Base-by-base conservation (phyloP, 2,797 vertebrate genomes). In the Potorous gilbertii region DNA sequence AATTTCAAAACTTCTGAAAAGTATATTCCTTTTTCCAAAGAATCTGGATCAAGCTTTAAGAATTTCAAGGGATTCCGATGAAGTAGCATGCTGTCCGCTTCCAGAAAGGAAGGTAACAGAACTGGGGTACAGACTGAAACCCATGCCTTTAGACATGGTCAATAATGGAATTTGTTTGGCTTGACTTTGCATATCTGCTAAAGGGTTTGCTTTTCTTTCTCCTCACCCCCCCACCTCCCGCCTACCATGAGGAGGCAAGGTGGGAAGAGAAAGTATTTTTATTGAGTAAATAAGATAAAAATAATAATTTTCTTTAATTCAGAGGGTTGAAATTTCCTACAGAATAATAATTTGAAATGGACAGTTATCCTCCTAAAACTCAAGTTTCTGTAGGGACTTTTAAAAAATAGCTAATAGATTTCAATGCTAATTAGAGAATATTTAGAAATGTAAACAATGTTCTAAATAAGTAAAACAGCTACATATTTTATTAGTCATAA, bases 401-500 rank as follows among this genome's bases (percentile, higher is more conserved):
- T 24, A 11, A 87, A 87, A 87, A 87, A 87, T n/a, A 66, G 16
- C 40, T 74, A 74, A 46, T 1, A 18, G 40, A 87, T 21, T 46
- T 46, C 24, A 50, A 87, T 46, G 74, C 21, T 87, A 50, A 50
- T 81, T 40, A 81, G 4, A 18, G 14, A 81, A 27, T 12, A 87
- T 46, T 81, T 81, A 81, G 9, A 81, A 81, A 81, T 81, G 46
- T 81, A 81, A 46, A 87, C 40, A 50, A 87, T 27, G 10, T 87
- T 87, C 74, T 87, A 95, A 11, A 89, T 94, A n/a, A n/a, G n/a
- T n/a, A 94, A 93, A 10, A 90, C 74, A 56, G 91, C 0, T 54
- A 94, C 10, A 46, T 2, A 81, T 21, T 40, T 81, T 56, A 90
- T 93, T 59, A 87, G 34, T 94, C 27, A n/a, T 27, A 50, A 27